Evolutionary conservation across 2,113 vertebrate species (phyloP), one percentile per base, ranked within the genome.

Genomic region (Xiphophorus maculatus): DNA sequence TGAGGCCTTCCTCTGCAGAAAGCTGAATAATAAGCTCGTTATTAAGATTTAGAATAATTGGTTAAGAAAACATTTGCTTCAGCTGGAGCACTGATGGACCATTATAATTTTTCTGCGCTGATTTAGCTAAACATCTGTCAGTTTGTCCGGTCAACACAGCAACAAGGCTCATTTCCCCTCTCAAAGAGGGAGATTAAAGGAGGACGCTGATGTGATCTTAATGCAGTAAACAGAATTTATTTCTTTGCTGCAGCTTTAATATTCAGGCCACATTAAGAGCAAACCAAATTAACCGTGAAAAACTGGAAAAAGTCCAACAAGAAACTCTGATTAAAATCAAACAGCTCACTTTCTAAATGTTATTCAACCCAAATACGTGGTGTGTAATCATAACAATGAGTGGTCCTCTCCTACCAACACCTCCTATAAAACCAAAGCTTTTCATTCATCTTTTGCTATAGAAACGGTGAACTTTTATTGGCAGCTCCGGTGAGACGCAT

Each of bases 391-490:
- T 25, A 22, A 51, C 48, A 19, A 51, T 19, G 19, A 58, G 51
- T 17, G 25, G 25, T n/a, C 22, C 17, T 48, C 44, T 48, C 5
- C 44, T 19, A 48, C 17, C 44, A 19, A 48, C 44, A 17, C 44
- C 5, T 48, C 17, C 44, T 48, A 6, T n/a, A n/a, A 58, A 58
- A 58, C 22, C 51, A 58, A 54, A 79, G 54, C 42, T 73, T 66
- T 42, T 71, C 19, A 28, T 32, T 42, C 33, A 17, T 66, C 37
- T 40, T 37, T 35, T 40, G 25, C 37, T n/a, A 30, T 29, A 37
- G 42, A 73, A 63, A 80, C 11, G 17, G 40, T 66, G 69, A 82
- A 61, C 27, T 76, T 78, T 82, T 72, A 89, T 72, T 80, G 85
- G 79, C 65, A 63, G 65, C 61, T 82, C 63, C 77, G 62, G 33